phyloP scores from a whole-genome alignment of 2,888 invertebrate species.

The Holacanthella duospinosa region DNA sequence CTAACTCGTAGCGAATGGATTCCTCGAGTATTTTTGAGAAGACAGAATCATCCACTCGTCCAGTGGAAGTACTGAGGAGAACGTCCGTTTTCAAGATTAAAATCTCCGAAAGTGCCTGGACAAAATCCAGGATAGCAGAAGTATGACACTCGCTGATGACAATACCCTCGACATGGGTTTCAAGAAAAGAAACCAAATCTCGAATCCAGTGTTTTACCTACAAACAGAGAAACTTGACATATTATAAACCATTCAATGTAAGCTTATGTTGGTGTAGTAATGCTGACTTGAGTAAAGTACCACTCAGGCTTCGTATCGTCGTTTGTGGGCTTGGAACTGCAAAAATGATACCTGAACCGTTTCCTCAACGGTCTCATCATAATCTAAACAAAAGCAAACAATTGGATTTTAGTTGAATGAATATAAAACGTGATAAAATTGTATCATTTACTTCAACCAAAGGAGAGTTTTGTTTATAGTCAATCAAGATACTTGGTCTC shows the following conservation, averaged over 20 bases:
- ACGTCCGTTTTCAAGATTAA: conserved; percentile 30
- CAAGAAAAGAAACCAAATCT: conserved; percentile 30
- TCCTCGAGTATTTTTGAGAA: conserved; percentile 36
- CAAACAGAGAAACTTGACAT: background rate
- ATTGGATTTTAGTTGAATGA: background rate
- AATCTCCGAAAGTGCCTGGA: conserved; percentile 29
- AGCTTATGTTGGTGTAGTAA: background rate
- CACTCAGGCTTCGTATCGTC: conserved; percentile 32
- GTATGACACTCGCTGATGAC: conserved; percentile 21
- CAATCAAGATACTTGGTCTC: conserved; percentile 7
- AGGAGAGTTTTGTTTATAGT: conserved; percentile 19
- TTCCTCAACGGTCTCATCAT: conserved; percentile 31
- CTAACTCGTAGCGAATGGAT: conserved; percentile 30
- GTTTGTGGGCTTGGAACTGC: conserved; percentile 28
- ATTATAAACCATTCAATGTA: background rate
- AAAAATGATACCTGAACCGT: conserved; percentile 33
- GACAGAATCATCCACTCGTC: conserved; percentile 22
- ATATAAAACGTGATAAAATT: background rate
- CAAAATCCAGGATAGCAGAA: conserved; percentile 31
- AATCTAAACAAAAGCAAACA: conserved; percentile 13
- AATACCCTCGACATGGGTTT: conserved; percentile 25
- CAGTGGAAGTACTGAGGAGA: conserved; percentile 16
- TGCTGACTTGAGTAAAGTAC: conserved; percentile 34
- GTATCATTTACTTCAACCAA: conserved; percentile 19
- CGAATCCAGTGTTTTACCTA: conserved; percentile 33